Evolutionary conservation across 2,113 vertebrate genomes (phyloP).

Genomic region (Pollimyrus isidori): DNA sequence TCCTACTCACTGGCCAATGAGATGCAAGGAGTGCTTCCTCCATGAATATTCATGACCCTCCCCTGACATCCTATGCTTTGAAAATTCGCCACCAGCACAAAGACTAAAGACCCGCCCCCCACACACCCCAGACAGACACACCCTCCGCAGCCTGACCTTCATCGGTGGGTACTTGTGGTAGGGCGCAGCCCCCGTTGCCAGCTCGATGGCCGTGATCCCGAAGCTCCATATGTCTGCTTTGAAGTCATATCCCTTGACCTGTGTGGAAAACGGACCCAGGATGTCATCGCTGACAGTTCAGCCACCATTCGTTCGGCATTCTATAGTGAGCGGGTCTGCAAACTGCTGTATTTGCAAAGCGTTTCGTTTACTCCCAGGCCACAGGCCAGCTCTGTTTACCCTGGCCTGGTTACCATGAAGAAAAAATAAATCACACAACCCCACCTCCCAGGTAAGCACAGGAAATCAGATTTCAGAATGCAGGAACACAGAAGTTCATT

Average conservation of each 20-base stretch:
- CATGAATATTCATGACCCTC: not conserved
- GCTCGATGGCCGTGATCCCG: slow-evolving; percentile 95
- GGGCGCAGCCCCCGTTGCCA: slow-evolving; percentile 91
- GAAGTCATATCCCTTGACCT: slow-evolving; percentile 96
- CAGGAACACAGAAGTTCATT: not conserved
- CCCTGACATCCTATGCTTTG: not conserved
- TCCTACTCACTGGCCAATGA: not conserved
- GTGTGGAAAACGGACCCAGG: slow-evolving; percentile 22
- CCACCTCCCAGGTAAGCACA: not conserved
- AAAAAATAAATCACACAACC: not conserved
- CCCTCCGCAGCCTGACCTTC: slow-evolving; percentile 65
- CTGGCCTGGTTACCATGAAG: not conserved
- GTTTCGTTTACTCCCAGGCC: not conserved
- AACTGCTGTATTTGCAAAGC: not conserved
- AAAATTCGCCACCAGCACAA: not conserved
- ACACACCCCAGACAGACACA: not conserved
- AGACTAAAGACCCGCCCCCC: not conserved
- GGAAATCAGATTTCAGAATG: not conserved
- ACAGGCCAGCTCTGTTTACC: not conserved
- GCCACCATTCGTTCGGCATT: not conserved
- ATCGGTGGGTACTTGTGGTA: slow-evolving; percentile 98
- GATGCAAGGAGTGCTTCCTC: not conserved
- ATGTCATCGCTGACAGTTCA: not conserved
- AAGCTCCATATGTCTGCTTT: slow-evolving; percentile 99
- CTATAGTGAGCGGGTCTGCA: not conserved